Evolutionary conservation across 1,140 invertebrate genomes (phyloP).

Genomic region (Cyclargus thomasi): DNA sequence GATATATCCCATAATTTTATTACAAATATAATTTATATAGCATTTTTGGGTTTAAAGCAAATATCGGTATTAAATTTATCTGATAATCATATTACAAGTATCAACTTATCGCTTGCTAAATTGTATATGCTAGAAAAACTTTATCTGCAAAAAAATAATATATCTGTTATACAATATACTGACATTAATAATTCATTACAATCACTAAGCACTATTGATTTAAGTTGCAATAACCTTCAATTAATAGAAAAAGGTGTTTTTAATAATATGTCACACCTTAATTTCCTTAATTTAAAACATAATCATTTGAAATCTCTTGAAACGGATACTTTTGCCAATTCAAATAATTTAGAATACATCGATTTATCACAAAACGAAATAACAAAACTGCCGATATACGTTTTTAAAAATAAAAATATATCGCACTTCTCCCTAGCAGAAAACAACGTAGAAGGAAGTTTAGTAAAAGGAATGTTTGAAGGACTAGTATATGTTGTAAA

Average conservation of each 20-base stretch:
- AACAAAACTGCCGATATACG: constrained; percentile 31
- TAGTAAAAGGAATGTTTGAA: constrained; percentile 41
- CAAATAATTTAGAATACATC: constrained; percentile 27
- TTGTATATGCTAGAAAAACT: constrained; percentile 2
- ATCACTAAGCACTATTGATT: constrained; percentile 35
- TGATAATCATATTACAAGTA: background rate
- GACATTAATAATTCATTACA: background rate
- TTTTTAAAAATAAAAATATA: constrained; percentile 43
- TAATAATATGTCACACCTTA: constrained; percentile 28
- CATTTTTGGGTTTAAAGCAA: constrained; percentile 14
- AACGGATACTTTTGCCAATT: constrained; percentile 34
- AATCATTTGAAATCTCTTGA: constrained; percentile 36
- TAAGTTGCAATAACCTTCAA: constrained; percentile 38
- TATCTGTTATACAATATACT: background rate
- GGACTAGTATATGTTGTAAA: constrained; percentile 33
- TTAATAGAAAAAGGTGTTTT: constrained; percentile 31
- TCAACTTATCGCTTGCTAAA: background rate
- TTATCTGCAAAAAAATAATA: constrained; percentile 10
- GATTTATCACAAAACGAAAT: constrained; percentile 41
- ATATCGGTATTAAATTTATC: constrained; percentile 11
- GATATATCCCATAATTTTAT: constrained; percentile 17
- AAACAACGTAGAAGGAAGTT: constrained; percentile 38
- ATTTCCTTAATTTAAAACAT: constrained; percentile 34
- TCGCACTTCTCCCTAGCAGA: constrained; percentile 33
- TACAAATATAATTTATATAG: background rate